Base-by-base conservation (phyloP, 2,797 vertebrate genomes). In the Lerista edwardsae region DNA sequence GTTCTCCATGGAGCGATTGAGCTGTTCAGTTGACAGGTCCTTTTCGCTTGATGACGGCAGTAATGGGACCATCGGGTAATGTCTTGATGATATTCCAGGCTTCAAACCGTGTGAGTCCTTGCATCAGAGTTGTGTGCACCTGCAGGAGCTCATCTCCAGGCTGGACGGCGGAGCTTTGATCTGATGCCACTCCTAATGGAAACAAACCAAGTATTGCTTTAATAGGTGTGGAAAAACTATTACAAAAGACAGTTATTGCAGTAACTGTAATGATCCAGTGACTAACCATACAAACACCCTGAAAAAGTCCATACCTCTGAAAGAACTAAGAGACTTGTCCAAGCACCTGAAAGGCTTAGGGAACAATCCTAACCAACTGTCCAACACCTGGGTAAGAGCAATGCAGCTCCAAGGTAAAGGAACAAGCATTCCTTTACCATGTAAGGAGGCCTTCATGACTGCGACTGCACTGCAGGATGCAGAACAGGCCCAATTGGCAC, bases 31-130 rank as follows among this genome's bases (percentile, higher is more conserved):
- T 86, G 77, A 61, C 34, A 71, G 93, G 83, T 57, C 82, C 87
- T 61, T 90, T 97, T 91, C 96, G 97, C 92, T 92, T 97, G 90
- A 99, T 91, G 62, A 96, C 76, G 0, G 92, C 83, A 0, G 93
- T 95, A 87, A 97, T 91, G 1, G 95, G 94, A 3, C 98, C 98
- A 1, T 98, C 97, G 1, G 98, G 97, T 84, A 99, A 92, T 0
- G 95, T 94, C 92, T 99, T 99, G 92, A 99, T 97, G 87, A 97
- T 80, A 80, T 93, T 98, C 98, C 98, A 98, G 1, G 98, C 98
- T 90, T 99, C 98, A 1, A 99, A 98, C 47, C 98, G 97, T 0
- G 97, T 97, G 88, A 98, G 97, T 47, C 97, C 97, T 88, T 97
- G 97, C 88, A 97, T 79, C 41, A 87, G 78, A 7, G 91, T 91